Conservation (phyloP, 2,888 invertebrate species). For the Antheraea assamensis region DNA sequence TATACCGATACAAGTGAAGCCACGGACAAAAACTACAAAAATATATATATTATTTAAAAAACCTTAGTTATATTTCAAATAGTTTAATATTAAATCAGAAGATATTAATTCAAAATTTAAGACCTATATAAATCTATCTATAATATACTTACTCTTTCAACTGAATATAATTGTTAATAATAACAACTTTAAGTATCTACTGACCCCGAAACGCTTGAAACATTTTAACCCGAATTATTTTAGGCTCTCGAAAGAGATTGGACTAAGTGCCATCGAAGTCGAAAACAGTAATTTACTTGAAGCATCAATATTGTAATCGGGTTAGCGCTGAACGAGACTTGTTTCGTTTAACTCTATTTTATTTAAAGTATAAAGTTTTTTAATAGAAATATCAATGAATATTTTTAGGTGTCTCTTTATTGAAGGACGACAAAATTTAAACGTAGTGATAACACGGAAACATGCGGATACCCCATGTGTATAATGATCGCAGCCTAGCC, state of each 20-base stretch:
- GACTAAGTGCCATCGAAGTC: conserved; percentile 43
- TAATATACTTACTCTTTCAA: conserved; percentile 30
- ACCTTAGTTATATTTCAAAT: too few species aligned
- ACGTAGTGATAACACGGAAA: too few species aligned
- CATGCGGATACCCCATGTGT: too few species aligned
- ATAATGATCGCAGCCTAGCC: too few species aligned
- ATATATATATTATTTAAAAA: too few species aligned
- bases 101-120: too few species aligned
- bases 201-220: conserved; percentile 42
- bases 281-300: conserved; percentile 44
- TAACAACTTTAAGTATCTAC: conserved; percentile 49
- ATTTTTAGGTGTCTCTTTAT: background rate
- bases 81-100: too few species aligned
- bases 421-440: too few species aligned
- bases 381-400: background rate
- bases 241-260: conserved; percentile 38
- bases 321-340: background rate
- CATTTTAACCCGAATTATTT: conserved; percentile 45
- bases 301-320: conserved; percentile 26
- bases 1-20: too few species aligned
- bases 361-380: background rate
- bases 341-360: background rate
- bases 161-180: conserved; percentile 40
- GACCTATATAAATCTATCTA: conserved; percentile 28
- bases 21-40: too few species aligned